Base-by-base conservation (phyloP, 2,113 vertebrate genomes). In the Dasyprocta punctata region DNA sequence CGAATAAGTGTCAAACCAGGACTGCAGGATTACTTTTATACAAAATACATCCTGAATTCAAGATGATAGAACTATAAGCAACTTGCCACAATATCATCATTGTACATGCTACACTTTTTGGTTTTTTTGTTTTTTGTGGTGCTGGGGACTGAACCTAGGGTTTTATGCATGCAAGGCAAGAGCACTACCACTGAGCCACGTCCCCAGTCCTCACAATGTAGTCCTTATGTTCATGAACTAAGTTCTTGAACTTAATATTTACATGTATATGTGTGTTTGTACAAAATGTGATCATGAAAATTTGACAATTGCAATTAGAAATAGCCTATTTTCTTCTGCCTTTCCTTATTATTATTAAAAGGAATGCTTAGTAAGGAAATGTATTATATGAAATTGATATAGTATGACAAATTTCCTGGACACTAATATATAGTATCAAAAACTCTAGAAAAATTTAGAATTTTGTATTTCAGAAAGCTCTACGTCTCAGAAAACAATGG, bases 401-500 rank as follows among this genome's bases (percentile, higher is more conserved):
- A 73, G 5, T 63, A 69, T 73, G 30, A 63, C 36, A 82, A 84
- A 77, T 83, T 44, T 67, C 77, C 69, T 86, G 47, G 49, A 92
- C 22, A 69, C 56, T 52, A 86, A 73, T 38, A 33, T 0, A 47
- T 56, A 41, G 14, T 86, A 87, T 78, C 38, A 49, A 92, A 89
- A 89, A 69, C 26, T 69, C 36, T 83, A 38, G 58, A 63, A 85
- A 96, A 96, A n/a, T 22, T 69, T 78, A 19, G 5, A 69, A 56
- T 75, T 77, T 33, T 88, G 13, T 58, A 19, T 90, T 90, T 90
- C 47, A 89, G 58, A 94, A 92, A 30, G 85, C 7, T 96, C 36
- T 87, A 60, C 38, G 58, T 88, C 86, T 96, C 91, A 5, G 67
- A 94, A 96, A 92, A 81, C 73, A 96, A 36, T 75, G n/a, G 28